A percentile compares a stretch with the other conserved stretches of the same genome.
phyloP scores from a whole-genome alignment of 2,797 vertebrate species.

The Chiroxiphia lanceolata region DNA sequence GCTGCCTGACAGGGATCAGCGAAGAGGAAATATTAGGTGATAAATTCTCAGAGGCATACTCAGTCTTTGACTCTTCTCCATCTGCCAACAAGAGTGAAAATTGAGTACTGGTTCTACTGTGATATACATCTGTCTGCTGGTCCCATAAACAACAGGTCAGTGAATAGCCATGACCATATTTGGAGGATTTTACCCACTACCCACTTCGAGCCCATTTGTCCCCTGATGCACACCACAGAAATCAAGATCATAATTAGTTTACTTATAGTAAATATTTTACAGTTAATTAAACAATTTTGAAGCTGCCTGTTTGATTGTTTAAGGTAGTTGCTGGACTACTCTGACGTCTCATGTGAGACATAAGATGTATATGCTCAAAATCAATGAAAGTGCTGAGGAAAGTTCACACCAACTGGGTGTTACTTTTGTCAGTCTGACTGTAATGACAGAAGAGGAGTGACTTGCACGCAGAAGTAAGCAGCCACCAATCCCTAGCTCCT shows the following conservation, averaged over 20 bases:
- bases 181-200: background rate
- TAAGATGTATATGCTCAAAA: background rate
- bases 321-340: background rate
- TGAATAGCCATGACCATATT: background rate
- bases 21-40: background rate
- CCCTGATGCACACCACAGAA: fast-evolving
- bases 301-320: background rate
- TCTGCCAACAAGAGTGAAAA: background rate
- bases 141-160: background rate
- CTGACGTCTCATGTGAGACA: background rate
- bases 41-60: background rate
- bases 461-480: background rate
- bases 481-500: background rate
- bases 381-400: background rate
- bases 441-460: background rate
- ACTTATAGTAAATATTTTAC: background rate
- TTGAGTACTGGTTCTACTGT: background rate
- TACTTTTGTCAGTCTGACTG: background rate
- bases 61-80: background rate
- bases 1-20: background rate
- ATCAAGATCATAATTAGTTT: background rate
- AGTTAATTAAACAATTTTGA: background rate
- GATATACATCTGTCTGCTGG: background rate
- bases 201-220: fast-evolving
- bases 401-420: background rate